Evolutionary conservation across 2,113 vertebrate genomes (phyloP).

Genomic region (Halichoerus grypus): DNA sequence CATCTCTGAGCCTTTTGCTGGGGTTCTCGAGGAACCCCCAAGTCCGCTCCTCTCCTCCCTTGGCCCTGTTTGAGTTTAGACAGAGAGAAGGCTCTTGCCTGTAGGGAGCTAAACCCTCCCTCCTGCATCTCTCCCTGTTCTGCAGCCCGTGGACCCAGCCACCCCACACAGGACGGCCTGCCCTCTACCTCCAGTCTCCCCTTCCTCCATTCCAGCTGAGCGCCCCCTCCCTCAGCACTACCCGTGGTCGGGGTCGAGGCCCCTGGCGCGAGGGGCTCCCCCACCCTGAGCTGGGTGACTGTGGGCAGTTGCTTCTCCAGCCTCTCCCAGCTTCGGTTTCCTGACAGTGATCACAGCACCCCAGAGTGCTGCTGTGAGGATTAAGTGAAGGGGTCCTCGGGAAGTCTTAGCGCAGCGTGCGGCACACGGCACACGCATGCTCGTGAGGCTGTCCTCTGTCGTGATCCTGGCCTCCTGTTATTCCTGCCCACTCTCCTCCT

Average conservation of each 20-base stretch:
- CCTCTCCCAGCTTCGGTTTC: not conserved
- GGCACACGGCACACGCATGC: not conserved
- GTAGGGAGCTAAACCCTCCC: not conserved
- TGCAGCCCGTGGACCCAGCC: no score
- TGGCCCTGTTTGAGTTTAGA: not conserved
- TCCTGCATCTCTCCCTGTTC: not conserved
- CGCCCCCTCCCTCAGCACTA: no score
- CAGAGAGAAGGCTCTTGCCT: not conserved
- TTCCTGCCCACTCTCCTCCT: not conserved
- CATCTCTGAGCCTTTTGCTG: not conserved
- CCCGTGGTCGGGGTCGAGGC: not conserved
- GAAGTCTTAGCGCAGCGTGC: not conserved
- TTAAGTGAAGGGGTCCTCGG: not conserved
- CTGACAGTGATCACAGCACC: no score
- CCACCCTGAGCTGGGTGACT: not conserved
- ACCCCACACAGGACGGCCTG: not conserved
- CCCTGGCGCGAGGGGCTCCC: not conserved
- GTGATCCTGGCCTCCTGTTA: not conserved
- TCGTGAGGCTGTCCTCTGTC: rapidly evolving
- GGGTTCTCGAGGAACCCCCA: not conserved
- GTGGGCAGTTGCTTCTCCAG: not conserved
- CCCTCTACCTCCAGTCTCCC: not conserved
- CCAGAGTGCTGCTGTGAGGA: rapidly evolving
- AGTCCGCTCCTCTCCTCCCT: not conserved
- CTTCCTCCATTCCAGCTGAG: rapidly evolving